These are phyloP conservation scores for Papilio protenor DNA, from an alignment of 2,888 invertebrate species.

Conservation along the genomic window DNA sequence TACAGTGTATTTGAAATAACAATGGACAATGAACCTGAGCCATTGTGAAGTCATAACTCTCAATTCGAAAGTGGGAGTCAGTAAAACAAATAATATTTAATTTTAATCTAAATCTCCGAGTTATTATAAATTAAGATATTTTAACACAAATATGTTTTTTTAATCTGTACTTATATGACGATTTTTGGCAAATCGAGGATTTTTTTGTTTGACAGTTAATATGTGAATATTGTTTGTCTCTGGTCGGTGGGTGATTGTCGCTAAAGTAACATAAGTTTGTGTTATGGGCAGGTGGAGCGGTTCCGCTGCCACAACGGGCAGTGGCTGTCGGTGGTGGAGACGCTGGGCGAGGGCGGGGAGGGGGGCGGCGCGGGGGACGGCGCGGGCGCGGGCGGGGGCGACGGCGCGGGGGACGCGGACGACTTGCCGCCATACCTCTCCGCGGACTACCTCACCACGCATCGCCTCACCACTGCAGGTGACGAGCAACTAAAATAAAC, in stretches of 20 bases:
- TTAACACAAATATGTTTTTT: too few relatives aligned
- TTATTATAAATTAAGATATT: background rate
- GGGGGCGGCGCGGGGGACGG: conserved; percentile 76
- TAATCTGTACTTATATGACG: too few relatives aligned
- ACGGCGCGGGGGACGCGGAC: conserved; percentile 82
- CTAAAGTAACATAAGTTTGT: background rate
- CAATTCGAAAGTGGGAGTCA: background rate
- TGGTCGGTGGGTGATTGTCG: background rate
- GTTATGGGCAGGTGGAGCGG: conserved; percentile 86
- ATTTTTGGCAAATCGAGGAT: too few relatives aligned
- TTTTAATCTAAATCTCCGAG: background rate
- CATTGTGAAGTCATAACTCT: background rate
- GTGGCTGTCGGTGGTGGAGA: conserved; percentile 98
- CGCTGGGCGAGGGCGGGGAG: conserved; percentile 78
- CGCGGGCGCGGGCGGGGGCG: conserved; percentile 58
- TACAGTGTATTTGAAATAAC: background rate
- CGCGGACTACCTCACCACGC: conserved; percentile 87
- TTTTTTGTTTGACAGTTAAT: too few relatives aligned
- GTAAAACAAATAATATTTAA: background rate
- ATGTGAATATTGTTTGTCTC: too few relatives aligned
- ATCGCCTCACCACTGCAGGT: conserved; percentile 78
- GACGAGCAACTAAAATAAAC: conserved; percentile 23
- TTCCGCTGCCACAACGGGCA: conserved; percentile 99
- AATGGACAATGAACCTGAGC: background rate
- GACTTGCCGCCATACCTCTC: conserved; percentile 90